Evolutionary conservation across 92 coral and sea anemone genomes (phyloP).

Genomic region (Paragorgia papillata): DNA sequence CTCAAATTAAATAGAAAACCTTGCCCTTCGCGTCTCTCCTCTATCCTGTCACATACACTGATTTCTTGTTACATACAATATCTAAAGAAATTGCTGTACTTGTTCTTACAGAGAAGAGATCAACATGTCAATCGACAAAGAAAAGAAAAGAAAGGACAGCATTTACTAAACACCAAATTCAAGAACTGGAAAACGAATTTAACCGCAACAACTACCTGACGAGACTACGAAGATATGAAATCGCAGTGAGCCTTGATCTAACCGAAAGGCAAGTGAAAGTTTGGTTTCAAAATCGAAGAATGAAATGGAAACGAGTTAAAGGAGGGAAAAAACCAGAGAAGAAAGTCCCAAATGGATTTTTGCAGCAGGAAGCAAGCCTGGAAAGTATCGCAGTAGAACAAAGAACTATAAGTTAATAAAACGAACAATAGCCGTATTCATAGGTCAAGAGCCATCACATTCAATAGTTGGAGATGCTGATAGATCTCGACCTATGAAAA

Average conservation of each 20-base stretch:
- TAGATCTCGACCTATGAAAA: not conserved
- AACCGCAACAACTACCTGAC: constrained; percentile 96
- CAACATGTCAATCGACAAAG: constrained; percentile 50
- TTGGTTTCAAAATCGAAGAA: constrained; percentile 97
- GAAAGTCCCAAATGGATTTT: constrained; percentile 56
- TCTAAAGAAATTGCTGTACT: too few species aligned
- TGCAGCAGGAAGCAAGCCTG: constrained; percentile 32
- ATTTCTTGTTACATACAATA: too few species aligned
- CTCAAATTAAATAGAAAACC: too few species aligned
- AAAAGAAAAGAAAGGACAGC: constrained; percentile 98
- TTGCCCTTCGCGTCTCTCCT: too few species aligned
- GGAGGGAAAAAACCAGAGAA: constrained; percentile 89
- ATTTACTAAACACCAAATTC: constrained; percentile 96
- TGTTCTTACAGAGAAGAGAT: constrained; percentile 17
- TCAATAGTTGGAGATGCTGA: not conserved
- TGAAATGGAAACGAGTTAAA: constrained; percentile 99
- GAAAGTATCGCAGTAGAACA: constrained; percentile 23
- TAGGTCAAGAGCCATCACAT: not conserved
- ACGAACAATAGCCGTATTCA: not conserved
- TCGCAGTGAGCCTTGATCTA: constrained; percentile 94
- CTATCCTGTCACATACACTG: too few species aligned
- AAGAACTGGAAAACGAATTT: constrained; percentile 98
- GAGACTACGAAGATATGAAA: constrained; percentile 93
- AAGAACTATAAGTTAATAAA: constrained; percentile 18
- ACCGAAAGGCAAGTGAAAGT: constrained; percentile 99